Evolutionary conservation across 2,113 vertebrate species (phyloP).

Genomic region (Irena cyanogastra): DNA sequence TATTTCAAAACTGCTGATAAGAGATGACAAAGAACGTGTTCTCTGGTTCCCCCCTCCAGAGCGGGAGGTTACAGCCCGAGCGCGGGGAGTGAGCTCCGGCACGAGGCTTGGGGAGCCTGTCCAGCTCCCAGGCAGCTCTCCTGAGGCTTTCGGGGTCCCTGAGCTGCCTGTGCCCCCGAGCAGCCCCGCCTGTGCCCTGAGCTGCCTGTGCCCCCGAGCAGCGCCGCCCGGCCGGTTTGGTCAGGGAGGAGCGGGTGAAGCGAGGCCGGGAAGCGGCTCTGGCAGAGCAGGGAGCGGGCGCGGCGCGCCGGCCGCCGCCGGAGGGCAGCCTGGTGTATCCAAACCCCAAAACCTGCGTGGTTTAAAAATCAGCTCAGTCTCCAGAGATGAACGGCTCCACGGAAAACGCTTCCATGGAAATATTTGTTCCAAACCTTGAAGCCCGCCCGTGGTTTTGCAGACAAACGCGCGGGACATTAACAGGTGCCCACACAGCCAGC

Average conservation of each 20-base stretch:
- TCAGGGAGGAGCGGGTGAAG: fast-evolving
- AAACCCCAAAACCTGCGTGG: fast-evolving
- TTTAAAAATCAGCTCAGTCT: neutral
- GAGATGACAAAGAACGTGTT: neutral
- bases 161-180: neutral
- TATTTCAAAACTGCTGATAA: neutral
- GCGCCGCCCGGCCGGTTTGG: neutral
- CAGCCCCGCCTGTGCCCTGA: neutral
- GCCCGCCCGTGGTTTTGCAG: neutral
- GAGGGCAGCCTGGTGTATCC: neutral
- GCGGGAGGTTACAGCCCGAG: neutral
- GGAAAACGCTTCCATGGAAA: neutral
- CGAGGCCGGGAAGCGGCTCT: fast-evolving
- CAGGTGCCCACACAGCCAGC: neutral
- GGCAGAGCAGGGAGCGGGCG: neutral
- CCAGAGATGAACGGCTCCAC: neutral
- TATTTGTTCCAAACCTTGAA: neutral
- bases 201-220: neutral
- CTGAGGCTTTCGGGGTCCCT: fast-evolving
- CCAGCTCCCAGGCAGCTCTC: neutral
- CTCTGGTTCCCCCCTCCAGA: neutral
- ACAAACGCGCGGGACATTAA: neutral
- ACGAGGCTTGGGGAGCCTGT: neutral
- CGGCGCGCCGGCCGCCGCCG: neutral
- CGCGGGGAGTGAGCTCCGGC: neutral